phyloP scores from a whole-genome alignment of 2,888 invertebrate species.

The Watsonalla cultraria region DNA sequence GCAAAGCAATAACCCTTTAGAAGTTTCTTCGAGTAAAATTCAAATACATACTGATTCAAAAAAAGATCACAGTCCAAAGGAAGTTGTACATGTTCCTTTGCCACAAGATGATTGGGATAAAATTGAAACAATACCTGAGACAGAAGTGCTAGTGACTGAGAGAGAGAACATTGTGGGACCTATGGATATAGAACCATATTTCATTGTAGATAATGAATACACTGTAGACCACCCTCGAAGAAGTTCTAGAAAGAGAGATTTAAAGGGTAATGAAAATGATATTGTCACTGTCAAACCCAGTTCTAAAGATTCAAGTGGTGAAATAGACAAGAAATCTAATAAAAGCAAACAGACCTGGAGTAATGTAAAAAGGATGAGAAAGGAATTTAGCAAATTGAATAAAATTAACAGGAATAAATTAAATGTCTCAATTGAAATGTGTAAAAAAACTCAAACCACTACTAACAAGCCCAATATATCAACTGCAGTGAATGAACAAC shows the following conservation, averaged over 20 bases:
- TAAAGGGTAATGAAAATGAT: constrained; percentile 28
- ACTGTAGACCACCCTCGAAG: constrained; percentile 50
- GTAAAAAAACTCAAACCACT: constrained; percentile 47
- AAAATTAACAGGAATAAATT: constrained; percentile 60
- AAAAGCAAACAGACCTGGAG: constrained; percentile 58
- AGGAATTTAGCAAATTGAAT: constrained; percentile 64
- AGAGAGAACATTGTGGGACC: constrained; percentile 46
- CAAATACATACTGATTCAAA: constrained; percentile 44
- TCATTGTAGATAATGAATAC: constrained; percentile 46
- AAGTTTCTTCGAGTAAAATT: constrained; percentile 44
- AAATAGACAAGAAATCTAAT: constrained; percentile 38
- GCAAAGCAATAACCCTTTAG: constrained; percentile 20
- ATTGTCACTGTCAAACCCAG: constrained; percentile 31
- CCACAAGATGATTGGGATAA: constrained; percentile 68
- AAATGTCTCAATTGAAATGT: constrained; percentile 70
- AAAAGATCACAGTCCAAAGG: constrained; percentile 30
- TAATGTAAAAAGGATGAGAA: constrained; percentile 68
- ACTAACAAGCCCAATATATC: constrained; percentile 21
- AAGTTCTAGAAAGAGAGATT: constrained; percentile 55
- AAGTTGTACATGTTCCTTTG: constrained; percentile 34
- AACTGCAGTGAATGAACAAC: constrained; percentile 14
- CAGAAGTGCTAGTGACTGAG: constrained; percentile 31
- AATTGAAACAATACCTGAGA: constrained; percentile 55
- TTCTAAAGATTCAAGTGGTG: constrained; percentile 35
- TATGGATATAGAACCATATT: constrained; percentile 50